Evolutionary conservation across 1,140 invertebrate genomes (phyloP).

Genomic region (Nymphalis io): DNA sequence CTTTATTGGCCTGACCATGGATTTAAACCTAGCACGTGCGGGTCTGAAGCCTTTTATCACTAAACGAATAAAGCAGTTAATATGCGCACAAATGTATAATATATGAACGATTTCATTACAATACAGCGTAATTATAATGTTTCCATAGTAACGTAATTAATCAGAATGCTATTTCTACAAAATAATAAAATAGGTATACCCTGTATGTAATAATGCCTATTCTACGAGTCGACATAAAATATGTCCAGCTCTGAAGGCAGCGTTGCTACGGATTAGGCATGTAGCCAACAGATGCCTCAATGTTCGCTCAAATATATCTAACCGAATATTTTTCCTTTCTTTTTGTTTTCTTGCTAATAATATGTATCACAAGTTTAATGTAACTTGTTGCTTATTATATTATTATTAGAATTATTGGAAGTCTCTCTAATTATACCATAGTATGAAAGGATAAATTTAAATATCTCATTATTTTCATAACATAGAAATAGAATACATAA

Average conservation of each 20-base stretch:
- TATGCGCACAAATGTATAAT: neutral
- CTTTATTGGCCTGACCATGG: too few relatives aligned
- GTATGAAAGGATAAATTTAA: too few relatives aligned
- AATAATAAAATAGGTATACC: slow-evolving; percentile 24
- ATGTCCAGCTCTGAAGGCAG: slow-evolving; percentile 41
- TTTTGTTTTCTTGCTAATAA: neutral
- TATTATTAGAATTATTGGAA: neutral
- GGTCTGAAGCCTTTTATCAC: too few relatives aligned
- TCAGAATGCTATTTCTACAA: neutral
- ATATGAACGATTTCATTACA: neutral
- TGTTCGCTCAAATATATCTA: slow-evolving; percentile 45
- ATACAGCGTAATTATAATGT: neutral
- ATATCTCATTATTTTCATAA: too few relatives aligned
- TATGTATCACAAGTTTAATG: neutral
- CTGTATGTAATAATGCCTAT: slow-evolving; percentile 43
- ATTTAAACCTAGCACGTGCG: too few relatives aligned
- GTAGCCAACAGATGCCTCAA: slow-evolving; percentile 66
- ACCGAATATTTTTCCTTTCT: slow-evolving; percentile 10
- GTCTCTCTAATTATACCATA: too few relatives aligned
- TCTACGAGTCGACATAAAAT: slow-evolving; percentile 42
- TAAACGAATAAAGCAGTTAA: too few relatives aligned
- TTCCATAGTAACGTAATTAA: neutral
- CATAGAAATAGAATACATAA: too few relatives aligned
- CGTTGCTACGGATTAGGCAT: slow-evolving; percentile 55
- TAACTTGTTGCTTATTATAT: neutral